Percentiles rank a stretch among this genome's conserved stretches.
phyloP scores from a whole-genome alignment of 2,888 invertebrate genomes.

The Limnephilus auricula region DNA sequence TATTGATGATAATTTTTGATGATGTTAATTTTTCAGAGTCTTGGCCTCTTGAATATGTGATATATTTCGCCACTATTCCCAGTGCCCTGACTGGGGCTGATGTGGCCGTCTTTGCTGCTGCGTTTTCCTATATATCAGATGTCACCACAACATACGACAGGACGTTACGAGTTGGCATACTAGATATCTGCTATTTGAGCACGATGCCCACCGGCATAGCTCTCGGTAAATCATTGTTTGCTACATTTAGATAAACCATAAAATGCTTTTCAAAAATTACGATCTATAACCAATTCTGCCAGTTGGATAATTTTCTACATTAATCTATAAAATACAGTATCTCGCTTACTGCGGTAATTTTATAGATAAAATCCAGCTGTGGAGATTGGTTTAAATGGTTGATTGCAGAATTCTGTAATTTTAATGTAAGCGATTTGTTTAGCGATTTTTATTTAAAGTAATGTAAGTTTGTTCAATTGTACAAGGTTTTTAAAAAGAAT shows the following conservation, averaged over 20 bases:
- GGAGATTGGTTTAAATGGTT: not conserved
- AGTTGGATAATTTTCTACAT: too few relatives aligned
- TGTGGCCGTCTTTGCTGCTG: constrained; percentile 87
- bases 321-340: not conserved
- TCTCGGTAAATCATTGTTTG: constrained; percentile 76
- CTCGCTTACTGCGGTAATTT: not conserved
- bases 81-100: constrained; percentile 88
- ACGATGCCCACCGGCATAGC: constrained; percentile 91
- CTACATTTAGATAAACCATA: not conserved
- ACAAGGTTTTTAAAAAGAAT: not conserved
- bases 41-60: constrained; percentile 87
- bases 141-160: constrained; percentile 83
- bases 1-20: not conserved
- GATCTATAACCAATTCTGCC: too few relatives aligned
- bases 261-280: not conserved
- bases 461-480: not conserved
- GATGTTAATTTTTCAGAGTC: constrained; percentile 69
- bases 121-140: constrained; percentile 89
- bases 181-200: constrained; percentile 89
- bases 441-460: not conserved
- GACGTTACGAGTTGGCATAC: constrained; percentile 87
- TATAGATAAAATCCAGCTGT: not conserved
- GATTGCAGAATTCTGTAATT: not conserved
- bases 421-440: not conserved
- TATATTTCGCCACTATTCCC: constrained; percentile 87